A percentile compares a stretch with the other conserved stretches of the same genome.
Conservation (phyloP, 2,888 invertebrate species). For the Erebia aethiops region DNA sequence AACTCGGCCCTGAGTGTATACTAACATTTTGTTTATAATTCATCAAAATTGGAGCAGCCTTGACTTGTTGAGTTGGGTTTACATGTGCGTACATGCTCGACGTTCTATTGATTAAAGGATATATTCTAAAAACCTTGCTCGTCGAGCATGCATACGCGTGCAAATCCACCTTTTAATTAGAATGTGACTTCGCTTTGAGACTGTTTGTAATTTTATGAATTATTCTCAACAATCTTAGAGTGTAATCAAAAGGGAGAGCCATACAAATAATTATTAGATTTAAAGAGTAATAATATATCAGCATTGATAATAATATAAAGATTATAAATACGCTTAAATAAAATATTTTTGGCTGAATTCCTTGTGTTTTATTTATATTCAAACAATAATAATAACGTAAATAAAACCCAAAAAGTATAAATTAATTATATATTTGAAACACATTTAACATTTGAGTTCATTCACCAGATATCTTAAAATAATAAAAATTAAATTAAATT, state of each 20-base stretch:
- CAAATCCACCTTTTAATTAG: background rate
- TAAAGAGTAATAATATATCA: constrained; percentile 82
- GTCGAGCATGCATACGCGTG: background rate
- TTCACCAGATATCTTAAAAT: too few relatives aligned
- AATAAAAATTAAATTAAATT: too few relatives aligned
- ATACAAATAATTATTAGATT: constrained; percentile 72
- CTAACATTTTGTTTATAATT: constrained; percentile 59
- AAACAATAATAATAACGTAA: background rate
- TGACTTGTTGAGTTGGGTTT: constrained; percentile 33
- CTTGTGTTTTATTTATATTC: constrained; percentile 61
- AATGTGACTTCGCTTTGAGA: constrained; percentile 42
- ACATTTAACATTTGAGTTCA: background rate
- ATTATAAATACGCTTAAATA: constrained; percentile 84
- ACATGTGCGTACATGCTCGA: background rate
- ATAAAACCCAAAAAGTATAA: background rate
- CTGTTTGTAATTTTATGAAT: constrained; percentile 62
- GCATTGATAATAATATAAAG: constrained; percentile 81
- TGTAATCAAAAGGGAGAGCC: constrained; percentile 71
- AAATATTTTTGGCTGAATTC: constrained; percentile 81
- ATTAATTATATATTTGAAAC: background rate
- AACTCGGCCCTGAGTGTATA: constrained; percentile 69
- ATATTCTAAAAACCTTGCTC: background rate
- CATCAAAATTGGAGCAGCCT: constrained; percentile 58
- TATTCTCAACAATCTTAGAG: constrained; percentile 57
- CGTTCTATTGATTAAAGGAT: background rate